A percentile compares a stretch with the other conserved stretches of the same genome.
Evolutionary conservation across 2,888 invertebrate species (phyloP).

Genomic region (Drosophila phalerata): DNA sequence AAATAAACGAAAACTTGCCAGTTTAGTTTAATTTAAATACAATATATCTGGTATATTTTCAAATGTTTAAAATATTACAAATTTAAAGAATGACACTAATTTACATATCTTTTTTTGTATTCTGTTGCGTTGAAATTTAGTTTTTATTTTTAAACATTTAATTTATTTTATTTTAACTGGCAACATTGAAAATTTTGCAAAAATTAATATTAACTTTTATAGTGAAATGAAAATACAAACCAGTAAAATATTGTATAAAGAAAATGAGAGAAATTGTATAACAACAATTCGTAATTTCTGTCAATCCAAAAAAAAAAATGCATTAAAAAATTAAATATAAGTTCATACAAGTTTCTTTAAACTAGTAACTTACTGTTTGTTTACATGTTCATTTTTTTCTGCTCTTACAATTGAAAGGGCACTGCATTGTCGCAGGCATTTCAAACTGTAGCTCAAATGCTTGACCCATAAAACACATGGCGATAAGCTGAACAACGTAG

Average conservation of each 20-base stretch:
- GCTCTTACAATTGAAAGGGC: constrained; percentile 13
- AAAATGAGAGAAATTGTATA: background rate
- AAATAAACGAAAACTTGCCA: too few relatives aligned
- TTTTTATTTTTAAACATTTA: too few relatives aligned
- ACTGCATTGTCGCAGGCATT: constrained; percentile 9
- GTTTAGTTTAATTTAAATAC: too few relatives aligned
- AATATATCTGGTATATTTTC: too few relatives aligned
- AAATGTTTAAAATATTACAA: too few relatives aligned
- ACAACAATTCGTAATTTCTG: background rate
- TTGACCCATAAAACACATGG: constrained; percentile 66
- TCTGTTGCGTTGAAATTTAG: too few relatives aligned
- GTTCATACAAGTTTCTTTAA: background rate
- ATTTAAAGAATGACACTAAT: too few relatives aligned
- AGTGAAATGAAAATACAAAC: too few relatives aligned
- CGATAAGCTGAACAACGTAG: constrained; percentile 52
- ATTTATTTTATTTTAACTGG: too few relatives aligned
- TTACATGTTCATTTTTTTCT: background rate
- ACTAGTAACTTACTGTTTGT: background rate
- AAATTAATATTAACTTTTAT: too few relatives aligned
- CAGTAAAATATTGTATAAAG: background rate
- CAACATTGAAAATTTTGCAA: too few relatives aligned
- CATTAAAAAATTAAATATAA: background rate
- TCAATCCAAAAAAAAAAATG: background rate
- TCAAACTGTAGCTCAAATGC: constrained; percentile 49
- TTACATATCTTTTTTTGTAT: too few relatives aligned